Percentiles rank a stretch among this genome's conserved stretches.
Conservation (phyloP, 2,888 invertebrate species). For the Heliconius erato region DNA sequence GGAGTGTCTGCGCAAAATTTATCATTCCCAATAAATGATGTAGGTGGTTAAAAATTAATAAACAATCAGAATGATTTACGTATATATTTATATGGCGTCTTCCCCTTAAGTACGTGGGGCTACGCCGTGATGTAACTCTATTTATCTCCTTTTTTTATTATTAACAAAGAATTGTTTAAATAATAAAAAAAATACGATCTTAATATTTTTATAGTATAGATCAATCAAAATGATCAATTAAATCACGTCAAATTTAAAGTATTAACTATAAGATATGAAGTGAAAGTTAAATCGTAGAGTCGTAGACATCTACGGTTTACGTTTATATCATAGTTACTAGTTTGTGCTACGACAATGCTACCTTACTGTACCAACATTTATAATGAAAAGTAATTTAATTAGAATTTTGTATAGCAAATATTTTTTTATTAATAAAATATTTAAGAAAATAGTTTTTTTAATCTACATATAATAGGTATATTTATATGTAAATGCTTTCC, state of each 20-base stretch:
- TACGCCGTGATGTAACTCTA: not conserved
- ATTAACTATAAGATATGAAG: not conserved
- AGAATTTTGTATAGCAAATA: too few species aligned
- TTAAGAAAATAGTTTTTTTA: too few species aligned
- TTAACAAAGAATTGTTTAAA: too few species aligned
- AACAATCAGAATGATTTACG: not conserved
- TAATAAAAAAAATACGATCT: too few species aligned
- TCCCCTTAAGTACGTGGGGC: not conserved
- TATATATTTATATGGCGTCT: not conserved
- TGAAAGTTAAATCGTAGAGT: conserved; percentile 14
- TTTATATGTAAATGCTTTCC: too few species aligned
- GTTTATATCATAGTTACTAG: not conserved
- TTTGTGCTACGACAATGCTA: conserved; percentile 18
- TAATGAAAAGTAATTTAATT: not conserved
- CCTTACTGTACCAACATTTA: not conserved
- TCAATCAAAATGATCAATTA: not conserved
- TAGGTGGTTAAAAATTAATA: not conserved
- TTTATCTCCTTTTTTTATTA: not conserved
- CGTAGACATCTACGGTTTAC: conserved; percentile 20
- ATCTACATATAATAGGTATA: too few species aligned
- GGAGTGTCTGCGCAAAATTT: not conserved
- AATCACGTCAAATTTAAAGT: not conserved
- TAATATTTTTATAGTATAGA: not conserved
- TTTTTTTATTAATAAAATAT: too few species aligned
- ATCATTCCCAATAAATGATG: not conserved